These are phyloP conservation scores for Sterna hirundo DNA, from an alignment of 2,113 vertebrate species.

Conservation along the genomic window DNA sequence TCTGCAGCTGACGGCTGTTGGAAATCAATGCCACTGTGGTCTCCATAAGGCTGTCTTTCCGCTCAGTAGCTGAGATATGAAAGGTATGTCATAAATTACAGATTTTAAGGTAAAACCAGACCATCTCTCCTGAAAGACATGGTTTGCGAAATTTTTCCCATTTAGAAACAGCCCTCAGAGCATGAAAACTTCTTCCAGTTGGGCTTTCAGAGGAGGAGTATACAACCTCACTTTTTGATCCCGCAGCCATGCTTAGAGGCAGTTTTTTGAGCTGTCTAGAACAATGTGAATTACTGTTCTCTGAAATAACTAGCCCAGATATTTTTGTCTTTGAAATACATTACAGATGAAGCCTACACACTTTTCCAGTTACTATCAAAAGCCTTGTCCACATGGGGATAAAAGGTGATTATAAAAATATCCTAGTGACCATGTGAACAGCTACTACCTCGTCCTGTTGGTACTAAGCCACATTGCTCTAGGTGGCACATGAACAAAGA, in stretches of 20 bases:
- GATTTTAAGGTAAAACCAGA: neutral
- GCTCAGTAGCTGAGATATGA: neutral
- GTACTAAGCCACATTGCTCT: neutral
- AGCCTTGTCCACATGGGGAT: neutral
- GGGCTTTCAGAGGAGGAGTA: neutral
- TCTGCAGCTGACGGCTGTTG: neutral
- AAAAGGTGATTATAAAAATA: slow-evolving; percentile 16
- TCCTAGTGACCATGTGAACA: neutral
- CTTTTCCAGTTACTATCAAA: slow-evolving; percentile 15
- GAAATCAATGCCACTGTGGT: neutral
- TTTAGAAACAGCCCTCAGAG: neutral
- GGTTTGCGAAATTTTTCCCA: neutral
- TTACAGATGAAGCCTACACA: neutral
- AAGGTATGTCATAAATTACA: neutral
- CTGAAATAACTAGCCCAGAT: neutral
- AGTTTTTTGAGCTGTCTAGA: neutral
- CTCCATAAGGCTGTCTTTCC: neutral
- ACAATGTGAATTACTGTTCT: neutral
- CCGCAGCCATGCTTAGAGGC: neutral
- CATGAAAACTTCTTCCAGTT: neutral
- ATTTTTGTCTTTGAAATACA: slow-evolving; percentile 26
- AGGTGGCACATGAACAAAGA: slow-evolving; percentile 24
- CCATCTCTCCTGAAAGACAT: neutral
- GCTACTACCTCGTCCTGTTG: neutral
- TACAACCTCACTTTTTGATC: neutral